A percentile compares a stretch with the other conserved stretches of the same genome.
Evolutionary conservation across 2,888 invertebrate species (phyloP).

Genomic region (Apantesis nais): DNA sequence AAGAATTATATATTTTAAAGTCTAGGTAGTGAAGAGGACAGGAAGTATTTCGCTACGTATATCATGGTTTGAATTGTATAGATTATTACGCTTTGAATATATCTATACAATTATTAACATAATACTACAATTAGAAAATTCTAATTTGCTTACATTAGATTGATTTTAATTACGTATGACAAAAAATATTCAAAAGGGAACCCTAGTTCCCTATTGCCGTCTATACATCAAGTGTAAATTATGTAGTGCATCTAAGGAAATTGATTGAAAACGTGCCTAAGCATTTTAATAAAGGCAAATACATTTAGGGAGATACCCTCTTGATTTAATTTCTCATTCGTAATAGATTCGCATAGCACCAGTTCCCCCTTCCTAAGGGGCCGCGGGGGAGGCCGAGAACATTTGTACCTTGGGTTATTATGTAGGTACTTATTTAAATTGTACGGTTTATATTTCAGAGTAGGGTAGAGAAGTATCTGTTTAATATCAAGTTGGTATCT

Average conservation of each 20-base stretch:
- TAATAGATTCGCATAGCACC: slow-evolving; percentile 33
- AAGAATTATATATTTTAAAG: background rate
- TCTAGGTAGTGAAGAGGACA: background rate
- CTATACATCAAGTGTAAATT: background rate
- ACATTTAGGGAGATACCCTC: slow-evolving; percentile 40
- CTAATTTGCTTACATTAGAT: background rate
- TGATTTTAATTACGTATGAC: background rate
- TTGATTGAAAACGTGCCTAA: slow-evolving; percentile 60
- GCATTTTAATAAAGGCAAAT: slow-evolving; percentile 58
- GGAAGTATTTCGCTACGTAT: background rate
- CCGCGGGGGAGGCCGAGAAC: background rate
- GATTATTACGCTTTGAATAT: too few species aligned
- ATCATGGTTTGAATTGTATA: background rate
- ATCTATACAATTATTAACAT: too few species aligned
- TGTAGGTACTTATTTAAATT: slow-evolving; percentile 16
- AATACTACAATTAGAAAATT: too few species aligned
- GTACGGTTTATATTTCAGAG: slow-evolving; percentile 6
- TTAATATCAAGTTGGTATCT: slow-evolving; percentile 32
- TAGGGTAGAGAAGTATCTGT: slow-evolving; percentile 17
- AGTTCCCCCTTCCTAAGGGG: slow-evolving; percentile 17
- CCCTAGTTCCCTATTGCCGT: background rate
- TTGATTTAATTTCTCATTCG: slow-evolving; percentile 27
- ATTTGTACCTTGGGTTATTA: slow-evolving; percentile 6
- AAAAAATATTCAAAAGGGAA: background rate
- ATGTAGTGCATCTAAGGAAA: slow-evolving; percentile 35